Conservation (phyloP, 1,140 invertebrate species). For the Metaphire vulgaris region DNA sequence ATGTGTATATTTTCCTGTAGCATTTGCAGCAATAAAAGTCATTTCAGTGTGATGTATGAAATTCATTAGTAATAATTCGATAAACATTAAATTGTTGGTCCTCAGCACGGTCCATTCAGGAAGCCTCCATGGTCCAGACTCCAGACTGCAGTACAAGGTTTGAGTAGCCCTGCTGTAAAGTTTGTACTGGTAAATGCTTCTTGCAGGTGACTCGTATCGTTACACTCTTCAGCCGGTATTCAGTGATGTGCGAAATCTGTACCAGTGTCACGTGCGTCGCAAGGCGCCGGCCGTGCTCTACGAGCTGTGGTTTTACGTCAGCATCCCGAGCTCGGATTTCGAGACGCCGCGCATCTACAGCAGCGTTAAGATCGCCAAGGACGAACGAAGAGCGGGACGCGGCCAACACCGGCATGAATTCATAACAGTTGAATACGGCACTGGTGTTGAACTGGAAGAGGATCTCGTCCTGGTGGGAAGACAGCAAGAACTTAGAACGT, state of each 20-base stretch:
- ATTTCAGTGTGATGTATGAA: too few species aligned
- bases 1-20: too few species aligned
- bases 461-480: not conserved
- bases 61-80: too few species aligned
- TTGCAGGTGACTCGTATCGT: not conserved
- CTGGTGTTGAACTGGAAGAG: not conserved
- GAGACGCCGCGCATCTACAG: constrained; percentile 31
- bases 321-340: constrained; percentile 34
- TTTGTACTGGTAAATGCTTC: too few species aligned
- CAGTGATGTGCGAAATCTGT: constrained; percentile 15
- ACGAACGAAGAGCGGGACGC: not conserved
- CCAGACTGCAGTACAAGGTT: too few species aligned
- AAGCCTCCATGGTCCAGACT: too few species aligned
- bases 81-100: too few species aligned
- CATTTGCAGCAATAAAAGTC: too few species aligned
- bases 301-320: constrained; percentile 38
- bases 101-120: too few species aligned
- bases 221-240: not conserved
- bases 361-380: constrained; percentile 19
- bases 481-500: not conserved
- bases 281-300: constrained; percentile 36
- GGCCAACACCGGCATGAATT: not conserved
- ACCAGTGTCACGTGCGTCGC: constrained; percentile 40
- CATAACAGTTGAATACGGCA: not conserved
- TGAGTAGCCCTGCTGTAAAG: too few species aligned